phyloP scores from a whole-genome alignment of 2,797 vertebrate species.

The Acanthornis magna region DNA sequence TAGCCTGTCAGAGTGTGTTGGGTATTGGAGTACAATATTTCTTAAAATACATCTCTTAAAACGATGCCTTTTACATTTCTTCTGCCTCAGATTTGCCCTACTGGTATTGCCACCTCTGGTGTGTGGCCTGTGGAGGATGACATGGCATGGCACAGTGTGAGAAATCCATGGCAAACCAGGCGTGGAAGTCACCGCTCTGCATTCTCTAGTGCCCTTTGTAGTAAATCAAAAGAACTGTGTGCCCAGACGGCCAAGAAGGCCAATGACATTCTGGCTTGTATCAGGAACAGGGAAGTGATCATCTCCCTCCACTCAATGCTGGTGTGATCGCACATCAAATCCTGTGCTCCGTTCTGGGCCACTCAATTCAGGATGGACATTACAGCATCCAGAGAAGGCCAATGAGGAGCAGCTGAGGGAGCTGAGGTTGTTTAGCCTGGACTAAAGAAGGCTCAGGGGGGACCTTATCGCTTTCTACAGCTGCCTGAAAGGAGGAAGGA shows the following conservation, averaged over 20 bases:
- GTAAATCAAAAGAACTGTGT: neutral
- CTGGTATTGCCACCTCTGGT: rapidly evolving
- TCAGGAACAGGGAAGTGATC: neutral
- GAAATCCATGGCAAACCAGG: neutral
- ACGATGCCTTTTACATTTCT: neutral
- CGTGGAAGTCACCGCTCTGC: rapidly evolving
- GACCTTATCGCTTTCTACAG: neutral
- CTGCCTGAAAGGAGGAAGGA: neutral
- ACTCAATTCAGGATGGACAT: neutral
- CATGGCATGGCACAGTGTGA: rapidly evolving
- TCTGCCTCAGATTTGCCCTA: rapidly evolving
- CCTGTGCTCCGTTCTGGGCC: no score
- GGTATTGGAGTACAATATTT: neutral
- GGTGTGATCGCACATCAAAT: neutral
- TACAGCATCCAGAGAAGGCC: neutral
- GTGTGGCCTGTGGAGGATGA: rapidly evolving
- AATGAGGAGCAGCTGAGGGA: neutral
- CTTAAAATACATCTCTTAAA: neutral
- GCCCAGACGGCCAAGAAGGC: neutral
- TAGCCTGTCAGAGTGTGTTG: neutral
- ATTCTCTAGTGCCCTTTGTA: rapidly evolving
- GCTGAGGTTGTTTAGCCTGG: neutral
- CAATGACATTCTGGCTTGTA: neutral
- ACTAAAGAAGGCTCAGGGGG: neutral
- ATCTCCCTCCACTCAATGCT: no score